These are phyloP conservation scores for Chelonia mydas DNA, from an alignment of 2,797 vertebrate genomes.

Conservation along the genomic window DNA sequence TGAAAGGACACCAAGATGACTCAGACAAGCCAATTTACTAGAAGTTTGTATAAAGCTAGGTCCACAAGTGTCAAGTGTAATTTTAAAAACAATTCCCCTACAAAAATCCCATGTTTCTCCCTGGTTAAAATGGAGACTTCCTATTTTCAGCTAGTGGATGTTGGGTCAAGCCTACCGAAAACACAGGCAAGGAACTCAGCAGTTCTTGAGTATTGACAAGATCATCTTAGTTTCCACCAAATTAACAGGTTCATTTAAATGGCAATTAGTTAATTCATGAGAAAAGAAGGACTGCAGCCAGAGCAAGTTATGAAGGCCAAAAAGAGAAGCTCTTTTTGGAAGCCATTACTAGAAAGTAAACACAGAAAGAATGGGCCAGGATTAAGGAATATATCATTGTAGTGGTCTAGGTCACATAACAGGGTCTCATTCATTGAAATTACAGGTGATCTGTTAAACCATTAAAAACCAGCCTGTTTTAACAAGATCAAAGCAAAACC, in stretches of 20 bases:
- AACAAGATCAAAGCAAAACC: background rate
- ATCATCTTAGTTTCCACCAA: slow-evolving; percentile 23
- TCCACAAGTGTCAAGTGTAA: background rate
- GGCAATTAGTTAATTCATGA: slow-evolving; percentile 34
- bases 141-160: background rate
- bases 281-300: background rate
- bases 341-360: slow-evolving; percentile 35
- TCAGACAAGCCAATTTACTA: background rate
- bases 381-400: background rate
- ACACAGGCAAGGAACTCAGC: slow-evolving; percentile 3
- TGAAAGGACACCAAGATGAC: background rate
- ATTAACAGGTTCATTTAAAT: background rate
- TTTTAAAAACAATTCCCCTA: background rate
- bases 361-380: slow-evolving; percentile 12
- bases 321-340: slow-evolving; percentile 21
- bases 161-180: background rate
- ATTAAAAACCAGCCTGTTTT: background rate
- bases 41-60: background rate
- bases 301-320: slow-evolving; percentile 6
- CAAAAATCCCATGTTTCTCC: background rate
- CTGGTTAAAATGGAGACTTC: background rate
- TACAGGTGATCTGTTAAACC: background rate
- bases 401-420: background rate
- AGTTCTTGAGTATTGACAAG: background rate
- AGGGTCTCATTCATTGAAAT: background rate